A percentile compares a stretch with the other conserved stretches of the same genome.
phyloP scores from a whole-genome alignment of 2,113 vertebrate genomes.

The Anarhynchus alexandrinus region DNA sequence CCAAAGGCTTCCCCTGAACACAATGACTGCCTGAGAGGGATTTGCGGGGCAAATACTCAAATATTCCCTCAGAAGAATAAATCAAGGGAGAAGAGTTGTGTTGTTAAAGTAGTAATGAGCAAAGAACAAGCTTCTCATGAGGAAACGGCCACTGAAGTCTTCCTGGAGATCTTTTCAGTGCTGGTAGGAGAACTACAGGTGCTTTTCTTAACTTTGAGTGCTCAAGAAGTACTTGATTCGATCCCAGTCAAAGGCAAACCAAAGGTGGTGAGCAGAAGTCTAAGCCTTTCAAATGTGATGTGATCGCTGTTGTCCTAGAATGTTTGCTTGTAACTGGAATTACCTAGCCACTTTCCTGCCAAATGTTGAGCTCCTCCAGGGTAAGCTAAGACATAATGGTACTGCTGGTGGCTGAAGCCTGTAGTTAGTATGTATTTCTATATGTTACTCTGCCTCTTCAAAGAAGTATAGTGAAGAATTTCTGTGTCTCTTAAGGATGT shows the following conservation, averaged over 20 bases:
- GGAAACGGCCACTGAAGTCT: not conserved
- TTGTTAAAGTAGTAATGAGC: not conserved
- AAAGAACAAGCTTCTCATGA: not conserved
- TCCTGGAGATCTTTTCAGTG: not conserved
- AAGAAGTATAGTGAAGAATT: not conserved
- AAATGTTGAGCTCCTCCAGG: not conserved
- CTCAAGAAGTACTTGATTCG: not conserved
- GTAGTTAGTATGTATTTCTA: not conserved
- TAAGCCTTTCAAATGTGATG: not conserved
- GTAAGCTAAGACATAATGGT: not conserved
- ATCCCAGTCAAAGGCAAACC: not conserved
- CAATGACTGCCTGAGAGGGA: accelerated
- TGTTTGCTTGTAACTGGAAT: not conserved
- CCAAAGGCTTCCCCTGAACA: accelerated
- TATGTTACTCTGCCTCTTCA: not conserved
- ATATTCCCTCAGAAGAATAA: not conserved
- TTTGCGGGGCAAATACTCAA: not conserved
- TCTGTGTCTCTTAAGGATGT: not conserved
- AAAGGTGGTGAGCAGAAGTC: not conserved
- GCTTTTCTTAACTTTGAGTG: not conserved
- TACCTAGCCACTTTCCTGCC: not conserved
- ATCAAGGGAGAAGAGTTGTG: not conserved
- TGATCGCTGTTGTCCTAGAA: not conserved
- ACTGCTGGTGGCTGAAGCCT: not conserved
- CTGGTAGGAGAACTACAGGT: not conserved